Conservation (phyloP, 2,113 vertebrate genomes). For the Anoplopoma fimbria region DNA sequence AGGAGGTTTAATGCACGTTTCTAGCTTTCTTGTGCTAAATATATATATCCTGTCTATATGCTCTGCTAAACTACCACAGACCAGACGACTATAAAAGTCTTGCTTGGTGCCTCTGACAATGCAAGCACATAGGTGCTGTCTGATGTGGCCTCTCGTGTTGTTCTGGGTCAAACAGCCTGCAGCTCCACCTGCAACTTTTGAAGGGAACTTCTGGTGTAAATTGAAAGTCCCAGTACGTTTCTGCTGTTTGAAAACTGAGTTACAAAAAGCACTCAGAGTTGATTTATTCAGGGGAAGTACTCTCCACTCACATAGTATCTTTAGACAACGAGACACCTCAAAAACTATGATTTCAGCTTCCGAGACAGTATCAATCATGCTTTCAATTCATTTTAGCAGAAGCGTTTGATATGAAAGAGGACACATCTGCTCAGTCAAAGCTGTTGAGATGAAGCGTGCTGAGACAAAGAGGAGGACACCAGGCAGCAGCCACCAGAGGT, state of each 20-base stretch:
- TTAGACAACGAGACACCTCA: not conserved
- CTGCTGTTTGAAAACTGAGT: not conserved
- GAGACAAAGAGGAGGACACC: not conserved
- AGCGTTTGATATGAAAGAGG: too few relatives aligned
- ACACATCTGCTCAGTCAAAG: not conserved
- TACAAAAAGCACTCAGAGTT: not conserved
- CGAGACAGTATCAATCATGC: too few relatives aligned
- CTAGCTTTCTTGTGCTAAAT: not conserved
- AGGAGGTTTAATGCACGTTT: not conserved
- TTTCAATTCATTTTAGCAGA: too few relatives aligned
- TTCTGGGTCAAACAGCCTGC: not conserved
- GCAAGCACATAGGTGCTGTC: not conserved
- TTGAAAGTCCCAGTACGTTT: not conserved
- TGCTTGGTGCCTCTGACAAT: not conserved
- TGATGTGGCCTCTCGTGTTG: not conserved
- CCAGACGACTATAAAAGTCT: not conserved
- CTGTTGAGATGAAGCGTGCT: not conserved
- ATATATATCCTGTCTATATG: not conserved
- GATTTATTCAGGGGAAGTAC: not conserved
- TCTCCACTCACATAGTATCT: not conserved
- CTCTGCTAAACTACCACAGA: not conserved
- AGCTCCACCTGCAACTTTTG: not conserved
- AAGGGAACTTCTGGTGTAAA: not conserved
- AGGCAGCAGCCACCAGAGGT: not conserved
- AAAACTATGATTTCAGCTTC: not conserved